A percentile compares a stretch with the other conserved stretches of the same genome.
Conservation (phyloP, 2,797 vertebrate species). For the Buphagus erythrorhynchus region DNA sequence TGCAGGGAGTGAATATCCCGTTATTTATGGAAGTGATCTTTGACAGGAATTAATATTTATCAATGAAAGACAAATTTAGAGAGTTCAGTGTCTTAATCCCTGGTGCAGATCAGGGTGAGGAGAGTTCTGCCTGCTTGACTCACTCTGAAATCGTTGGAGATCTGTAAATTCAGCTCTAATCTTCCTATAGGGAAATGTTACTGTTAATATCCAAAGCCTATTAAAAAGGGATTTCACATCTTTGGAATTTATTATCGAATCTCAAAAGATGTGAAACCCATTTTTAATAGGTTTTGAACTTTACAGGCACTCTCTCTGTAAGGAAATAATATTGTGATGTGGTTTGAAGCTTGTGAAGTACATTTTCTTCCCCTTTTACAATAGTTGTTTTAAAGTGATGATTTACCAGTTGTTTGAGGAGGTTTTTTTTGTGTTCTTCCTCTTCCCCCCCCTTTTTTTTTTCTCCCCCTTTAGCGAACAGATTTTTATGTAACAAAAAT, state of each 20-base stretch:
- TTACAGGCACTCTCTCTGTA: neutral
- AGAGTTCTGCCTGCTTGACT: neutral
- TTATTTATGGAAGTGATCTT: neutral
- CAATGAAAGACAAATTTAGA: neutral
- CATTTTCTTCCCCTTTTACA: neutral
- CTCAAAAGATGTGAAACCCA: neutral
- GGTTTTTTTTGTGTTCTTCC: neutral
- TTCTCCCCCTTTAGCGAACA: neutral
- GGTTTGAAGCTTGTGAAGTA: neutral
- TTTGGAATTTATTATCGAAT: neutral
- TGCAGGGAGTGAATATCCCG: neutral
- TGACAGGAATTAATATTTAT: neutral
- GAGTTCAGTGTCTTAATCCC: neutral
- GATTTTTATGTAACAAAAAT: neutral
- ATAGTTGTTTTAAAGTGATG: neutral
- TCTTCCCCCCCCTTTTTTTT: rapidly evolving
- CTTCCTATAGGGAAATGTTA: neutral
- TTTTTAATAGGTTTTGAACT: neutral
- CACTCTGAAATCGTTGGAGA: neutral
- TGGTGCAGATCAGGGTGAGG: neutral
- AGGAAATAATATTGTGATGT: neutral
- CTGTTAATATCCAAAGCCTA: slow-evolving; percentile 9
- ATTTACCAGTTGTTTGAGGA: neutral
- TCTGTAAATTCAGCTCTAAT: neutral
- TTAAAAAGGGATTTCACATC: slow-evolving; percentile 19